These are phyloP conservation scores for Cyrtonyx montezumae DNA, from an alignment of 2,113 vertebrate genomes.

Conservation along the genomic window DNA sequence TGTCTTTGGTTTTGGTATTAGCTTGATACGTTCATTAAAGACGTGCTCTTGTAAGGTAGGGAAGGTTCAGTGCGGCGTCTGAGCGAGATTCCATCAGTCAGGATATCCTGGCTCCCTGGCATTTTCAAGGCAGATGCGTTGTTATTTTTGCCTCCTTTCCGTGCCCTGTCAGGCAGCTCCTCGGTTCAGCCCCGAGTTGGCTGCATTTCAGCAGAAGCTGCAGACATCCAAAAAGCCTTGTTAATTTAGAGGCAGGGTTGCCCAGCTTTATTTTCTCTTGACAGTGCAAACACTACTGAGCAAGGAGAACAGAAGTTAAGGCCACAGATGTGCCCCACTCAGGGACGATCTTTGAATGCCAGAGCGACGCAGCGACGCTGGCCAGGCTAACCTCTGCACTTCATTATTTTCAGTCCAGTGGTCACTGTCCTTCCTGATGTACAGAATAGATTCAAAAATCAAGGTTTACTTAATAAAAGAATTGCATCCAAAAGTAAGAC, in stretches of 20 bases:
- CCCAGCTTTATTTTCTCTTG: background rate
- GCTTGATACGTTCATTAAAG: background rate
- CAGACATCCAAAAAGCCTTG: background rate
- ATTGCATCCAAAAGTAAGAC: background rate
- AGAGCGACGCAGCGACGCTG: background rate
- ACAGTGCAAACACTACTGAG: background rate
- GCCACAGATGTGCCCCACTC: background rate
- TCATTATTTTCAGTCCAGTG: background rate
- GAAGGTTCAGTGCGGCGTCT: background rate
- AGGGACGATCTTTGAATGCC: background rate
- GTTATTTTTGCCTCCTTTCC: background rate
- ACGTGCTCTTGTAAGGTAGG: background rate
- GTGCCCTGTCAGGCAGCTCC: background rate
- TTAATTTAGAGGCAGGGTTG: background rate
- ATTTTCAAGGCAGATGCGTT: background rate
- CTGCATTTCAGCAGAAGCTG: background rate
- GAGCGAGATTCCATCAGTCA: background rate
- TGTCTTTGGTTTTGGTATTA: background rate
- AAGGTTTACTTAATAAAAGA: background rate
- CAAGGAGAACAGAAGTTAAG: background rate
- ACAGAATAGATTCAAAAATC: background rate
- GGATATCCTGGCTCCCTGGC: background rate
- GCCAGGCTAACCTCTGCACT: background rate
- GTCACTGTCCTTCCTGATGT: background rate
- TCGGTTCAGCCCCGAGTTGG: background rate